These are phyloP conservation scores for Thunnus maccoyii DNA, from an alignment of 2,113 vertebrate species.

Conservation along the genomic window DNA sequence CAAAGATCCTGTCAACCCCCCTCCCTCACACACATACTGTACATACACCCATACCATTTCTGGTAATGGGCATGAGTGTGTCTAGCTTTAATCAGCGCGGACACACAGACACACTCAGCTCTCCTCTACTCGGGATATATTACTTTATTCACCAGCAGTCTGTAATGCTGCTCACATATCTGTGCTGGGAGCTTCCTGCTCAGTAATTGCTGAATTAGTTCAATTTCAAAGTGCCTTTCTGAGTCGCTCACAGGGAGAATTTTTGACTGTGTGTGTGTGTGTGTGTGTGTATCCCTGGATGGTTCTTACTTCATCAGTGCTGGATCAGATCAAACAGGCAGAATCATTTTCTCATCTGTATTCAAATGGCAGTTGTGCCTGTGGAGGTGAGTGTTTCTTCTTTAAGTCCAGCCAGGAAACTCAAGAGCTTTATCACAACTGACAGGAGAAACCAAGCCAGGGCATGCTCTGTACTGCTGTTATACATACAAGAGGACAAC, in stretches of 20 bases:
- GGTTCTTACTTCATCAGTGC: conserved; percentile 31
- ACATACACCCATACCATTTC: conserved; percentile 16
- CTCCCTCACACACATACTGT: conserved; percentile 6
- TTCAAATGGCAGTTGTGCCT: conserved; percentile 33
- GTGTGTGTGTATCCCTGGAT: not conserved
- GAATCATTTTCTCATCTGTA: conserved; percentile 54
- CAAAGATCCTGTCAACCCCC: conserved; percentile 55
- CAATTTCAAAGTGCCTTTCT: conserved; percentile 75
- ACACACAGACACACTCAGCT: conserved; percentile 15
- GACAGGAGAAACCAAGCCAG: not conserved
- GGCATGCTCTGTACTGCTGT: not conserved
- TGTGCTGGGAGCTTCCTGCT: conserved; percentile 54
- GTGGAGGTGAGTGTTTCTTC: conserved; percentile 20
- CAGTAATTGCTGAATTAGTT: conserved; percentile 78
- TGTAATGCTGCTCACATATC: conserved; percentile 67
- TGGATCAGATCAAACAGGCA: conserved; percentile 66
- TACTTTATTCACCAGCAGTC: conserved; percentile 45
- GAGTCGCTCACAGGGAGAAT: conserved; percentile 52
- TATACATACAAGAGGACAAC: not conserved
- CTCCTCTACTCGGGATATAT: conserved; percentile 8
- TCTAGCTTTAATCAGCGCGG: conserved; percentile 25
- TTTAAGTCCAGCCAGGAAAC: conserved; percentile 1
- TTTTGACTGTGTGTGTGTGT: conserved; percentile 31
- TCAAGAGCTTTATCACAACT: not conserved
- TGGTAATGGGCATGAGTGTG: conserved; percentile 19